Percentiles rank a stretch among this genome's conserved stretches.
Evolutionary conservation across 2,888 invertebrate species (phyloP).

Genomic region (Dascillus cervinus): DNA sequence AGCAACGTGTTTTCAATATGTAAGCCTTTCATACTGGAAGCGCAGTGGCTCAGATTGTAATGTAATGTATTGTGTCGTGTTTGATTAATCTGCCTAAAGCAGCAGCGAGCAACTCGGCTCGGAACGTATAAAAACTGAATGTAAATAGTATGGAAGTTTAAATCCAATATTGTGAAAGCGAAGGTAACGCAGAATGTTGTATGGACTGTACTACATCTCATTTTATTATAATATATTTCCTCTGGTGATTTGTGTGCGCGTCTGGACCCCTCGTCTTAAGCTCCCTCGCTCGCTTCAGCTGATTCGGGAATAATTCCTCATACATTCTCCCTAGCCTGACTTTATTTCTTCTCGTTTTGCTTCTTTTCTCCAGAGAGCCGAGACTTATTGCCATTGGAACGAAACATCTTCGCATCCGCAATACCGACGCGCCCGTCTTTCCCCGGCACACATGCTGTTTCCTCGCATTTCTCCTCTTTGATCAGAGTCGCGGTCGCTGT

Average conservation of each 20-base stretch:
- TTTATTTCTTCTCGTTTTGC: conserved; percentile 31
- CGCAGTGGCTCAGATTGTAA: conserved; percentile 22
- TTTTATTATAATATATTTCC: conserved; percentile 41
- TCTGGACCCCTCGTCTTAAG: conserved; percentile 29
- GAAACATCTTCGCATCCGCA: conserved; percentile 33
- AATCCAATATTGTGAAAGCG: conserved; percentile 7
- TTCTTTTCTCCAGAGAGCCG: conserved; percentile 27
- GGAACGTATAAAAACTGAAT: conserved; percentile 13
- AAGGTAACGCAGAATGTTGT: conserved; percentile 24
- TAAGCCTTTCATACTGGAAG: conserved; percentile 26
- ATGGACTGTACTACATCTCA: conserved; percentile 35
- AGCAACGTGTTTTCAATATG: conserved; percentile 30
- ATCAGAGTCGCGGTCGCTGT: conserved; percentile 16
- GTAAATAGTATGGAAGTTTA: conserved; percentile 6
- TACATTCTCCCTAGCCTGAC: conserved; percentile 31
- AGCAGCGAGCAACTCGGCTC: conserved; percentile 8
- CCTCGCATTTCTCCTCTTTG: conserved; percentile 16
- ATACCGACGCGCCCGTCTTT: conserved; percentile 17
- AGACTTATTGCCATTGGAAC: conserved; percentile 35
- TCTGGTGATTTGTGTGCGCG: conserved; percentile 39
- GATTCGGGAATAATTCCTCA: conserved; percentile 40
- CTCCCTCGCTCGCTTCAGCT: conserved; percentile 31
- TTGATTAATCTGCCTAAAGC: conserved; percentile 26
- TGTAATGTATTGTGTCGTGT: conserved; percentile 27
- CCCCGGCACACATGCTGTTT: conserved; percentile 19